A percentile compares a stretch with the other conserved stretches of the same genome.
phyloP scores from a whole-genome alignment of 1,140 invertebrate genomes.

The Aethina tumida region DNA sequence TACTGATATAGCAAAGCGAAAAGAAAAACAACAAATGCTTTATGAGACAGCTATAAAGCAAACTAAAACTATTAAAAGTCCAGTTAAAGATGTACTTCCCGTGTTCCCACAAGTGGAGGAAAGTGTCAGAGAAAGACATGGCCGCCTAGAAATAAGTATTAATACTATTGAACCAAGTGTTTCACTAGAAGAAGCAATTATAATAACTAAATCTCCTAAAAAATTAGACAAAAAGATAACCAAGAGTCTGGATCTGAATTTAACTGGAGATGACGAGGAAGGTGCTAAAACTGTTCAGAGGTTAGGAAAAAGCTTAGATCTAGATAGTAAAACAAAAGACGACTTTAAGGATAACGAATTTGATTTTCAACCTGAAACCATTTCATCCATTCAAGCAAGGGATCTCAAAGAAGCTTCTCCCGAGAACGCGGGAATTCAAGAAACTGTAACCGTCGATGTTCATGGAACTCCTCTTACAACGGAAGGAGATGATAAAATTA shows the following conservation, averaged over 20 bases:
- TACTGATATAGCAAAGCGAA: conserved; percentile 54
- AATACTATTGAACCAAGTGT: conserved; percentile 34
- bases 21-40: conserved; percentile 58
- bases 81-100: conserved; percentile 53
- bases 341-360: conserved; percentile 28
- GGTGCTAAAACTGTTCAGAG: conserved; percentile 25
- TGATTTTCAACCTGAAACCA: conserved; percentile 50
- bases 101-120: conserved; percentile 58
- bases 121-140: conserved; percentile 36
- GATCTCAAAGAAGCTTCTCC: conserved; percentile 26
- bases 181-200: conserved; percentile 36
- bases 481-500: conserved; percentile 29
- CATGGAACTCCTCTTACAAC: conserved; percentile 15
- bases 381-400: conserved; percentile 34
- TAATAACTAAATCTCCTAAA: conserved; percentile 58
- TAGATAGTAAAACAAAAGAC: conserved; percentile 26
- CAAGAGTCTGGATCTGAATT: conserved; percentile 48
- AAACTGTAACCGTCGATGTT: conserved; percentile 38
- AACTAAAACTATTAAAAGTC: conserved; percentile 57
- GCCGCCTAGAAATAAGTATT: conserved; percentile 36
- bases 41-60: conserved; percentile 61
- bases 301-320: conserved; percentile 34
- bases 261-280: conserved; percentile 22
- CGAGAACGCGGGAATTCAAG: conserved; percentile 33
- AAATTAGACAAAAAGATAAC: conserved; percentile 54